These are phyloP conservation scores for Epicampocera succincta DNA, from an alignment of 2,888 invertebrate species.

Conservation along the genomic window DNA sequence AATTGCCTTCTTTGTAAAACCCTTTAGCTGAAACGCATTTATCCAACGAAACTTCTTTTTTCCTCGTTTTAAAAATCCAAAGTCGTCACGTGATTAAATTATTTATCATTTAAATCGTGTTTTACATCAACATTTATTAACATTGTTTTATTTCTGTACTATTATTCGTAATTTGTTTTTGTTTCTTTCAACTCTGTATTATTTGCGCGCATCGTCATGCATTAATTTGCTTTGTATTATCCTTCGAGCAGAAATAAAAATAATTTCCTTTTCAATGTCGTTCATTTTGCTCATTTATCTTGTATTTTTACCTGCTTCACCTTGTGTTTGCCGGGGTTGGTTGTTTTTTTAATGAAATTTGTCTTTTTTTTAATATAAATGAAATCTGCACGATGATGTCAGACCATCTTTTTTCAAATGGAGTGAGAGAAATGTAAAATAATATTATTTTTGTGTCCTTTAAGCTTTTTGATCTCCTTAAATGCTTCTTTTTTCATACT, in stretches of 20 bases:
- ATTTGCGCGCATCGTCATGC: conserved; percentile 56
- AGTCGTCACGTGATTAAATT: conserved; percentile 68
- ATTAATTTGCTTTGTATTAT: conserved; percentile 70
- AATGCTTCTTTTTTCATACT: no score
- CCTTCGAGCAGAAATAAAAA: conserved; percentile 69
- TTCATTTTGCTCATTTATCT: conserved; percentile 56
- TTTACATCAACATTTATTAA: conserved; percentile 65
- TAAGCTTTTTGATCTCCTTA: conserved; percentile 5
- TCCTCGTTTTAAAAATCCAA: conserved; percentile 41
- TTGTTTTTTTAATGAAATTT: conserved; percentile 30
- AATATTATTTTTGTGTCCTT: conserved; percentile 7
- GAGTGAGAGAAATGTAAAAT: conserved; percentile 28
- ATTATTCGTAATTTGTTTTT: conserved; percentile 36
- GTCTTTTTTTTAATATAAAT: not conserved
- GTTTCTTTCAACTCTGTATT: conserved; percentile 18
- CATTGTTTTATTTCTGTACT: conserved; percentile 49
- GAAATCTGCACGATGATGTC: conserved; percentile 12
- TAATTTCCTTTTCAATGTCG: conserved; percentile 68
- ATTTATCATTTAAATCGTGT: conserved; percentile 59
- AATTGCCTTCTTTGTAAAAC: no score
- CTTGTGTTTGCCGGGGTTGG: conserved; percentile 21
- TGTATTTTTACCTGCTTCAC: conserved; percentile 42
- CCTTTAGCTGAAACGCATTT: not conserved
- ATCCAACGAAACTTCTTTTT: conserved; percentile 17
- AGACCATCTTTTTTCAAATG: conserved; percentile 1